phyloP scores from a whole-genome alignment of 2,888 invertebrate species.

The Stratiomys singularior region DNA sequence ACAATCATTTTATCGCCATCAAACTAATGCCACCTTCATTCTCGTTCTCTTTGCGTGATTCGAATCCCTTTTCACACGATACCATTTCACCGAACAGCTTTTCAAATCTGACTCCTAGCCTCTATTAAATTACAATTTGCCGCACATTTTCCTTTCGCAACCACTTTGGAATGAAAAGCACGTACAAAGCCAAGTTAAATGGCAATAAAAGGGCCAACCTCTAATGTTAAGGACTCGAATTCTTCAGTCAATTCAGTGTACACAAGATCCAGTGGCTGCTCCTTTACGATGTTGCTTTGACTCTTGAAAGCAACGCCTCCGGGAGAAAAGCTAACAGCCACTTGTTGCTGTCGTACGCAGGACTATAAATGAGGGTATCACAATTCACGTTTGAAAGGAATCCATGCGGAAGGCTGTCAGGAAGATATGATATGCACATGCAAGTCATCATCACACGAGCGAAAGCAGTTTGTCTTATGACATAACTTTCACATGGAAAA shows the following conservation, averaged over 20 bases:
- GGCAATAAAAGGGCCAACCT: slow-evolving; percentile 42
- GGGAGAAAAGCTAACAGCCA: slow-evolving; percentile 25
- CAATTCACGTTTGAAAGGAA: background rate
- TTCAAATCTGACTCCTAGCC: slow-evolving; percentile 30
- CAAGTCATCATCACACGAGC: background rate
- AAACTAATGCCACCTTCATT: background rate
- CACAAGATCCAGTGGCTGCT: background rate
- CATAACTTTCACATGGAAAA: slow-evolving; percentile 2
- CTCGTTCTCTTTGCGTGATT: background rate
- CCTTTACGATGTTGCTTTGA: background rate
- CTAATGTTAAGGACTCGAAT: background rate
- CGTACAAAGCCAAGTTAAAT: slow-evolving; percentile 41
- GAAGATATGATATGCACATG: slow-evolving; percentile 21
- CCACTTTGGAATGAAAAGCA: slow-evolving; percentile 35
- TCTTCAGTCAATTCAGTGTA: slow-evolving; percentile 14
- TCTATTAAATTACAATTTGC: slow-evolving; percentile 45
- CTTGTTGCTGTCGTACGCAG: slow-evolving; percentile 36
- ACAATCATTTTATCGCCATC: slow-evolving; percentile 40
- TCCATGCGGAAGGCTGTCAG: slow-evolving; percentile 5
- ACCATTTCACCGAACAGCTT: background rate
- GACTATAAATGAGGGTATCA: background rate
- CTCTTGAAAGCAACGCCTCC: slow-evolving; percentile 4
- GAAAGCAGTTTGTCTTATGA: background rate
- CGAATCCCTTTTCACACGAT: background rate
- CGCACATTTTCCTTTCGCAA: slow-evolving; percentile 42